Evolutionary conservation across 2,888 invertebrate species (phyloP).

Genomic region (Acheta domesticus): DNA sequence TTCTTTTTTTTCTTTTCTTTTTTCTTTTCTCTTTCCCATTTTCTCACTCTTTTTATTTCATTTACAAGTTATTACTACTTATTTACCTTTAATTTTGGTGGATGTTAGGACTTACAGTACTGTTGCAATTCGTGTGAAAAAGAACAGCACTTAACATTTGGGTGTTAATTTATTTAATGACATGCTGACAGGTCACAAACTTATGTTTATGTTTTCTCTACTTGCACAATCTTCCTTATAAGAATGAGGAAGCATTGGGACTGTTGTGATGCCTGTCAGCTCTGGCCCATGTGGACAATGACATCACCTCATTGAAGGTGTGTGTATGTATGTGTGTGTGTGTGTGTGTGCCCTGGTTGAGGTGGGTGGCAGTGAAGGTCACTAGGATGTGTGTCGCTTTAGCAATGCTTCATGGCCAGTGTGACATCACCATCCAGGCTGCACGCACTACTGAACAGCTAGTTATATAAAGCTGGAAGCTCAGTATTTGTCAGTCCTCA

Average conservation of each 20-base stretch:
- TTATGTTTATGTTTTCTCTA: no score
- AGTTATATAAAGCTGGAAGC: neutral
- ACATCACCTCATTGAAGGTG: conserved; percentile 7
- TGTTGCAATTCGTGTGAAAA: no score
- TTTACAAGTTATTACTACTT: no score
- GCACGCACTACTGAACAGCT: neutral
- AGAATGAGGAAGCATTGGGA: neutral
- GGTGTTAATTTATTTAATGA: no score
- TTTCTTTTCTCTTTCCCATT: no score
- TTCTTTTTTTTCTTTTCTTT: no score
- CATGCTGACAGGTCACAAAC: no score
- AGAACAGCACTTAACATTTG: no score
- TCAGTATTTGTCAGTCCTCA: neutral
- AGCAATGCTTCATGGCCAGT: conserved; percentile 7
- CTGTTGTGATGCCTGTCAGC: neutral
- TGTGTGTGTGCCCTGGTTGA: conserved; percentile 3
- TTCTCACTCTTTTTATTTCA: no score
- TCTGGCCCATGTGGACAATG: neutral
- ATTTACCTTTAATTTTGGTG: no score
- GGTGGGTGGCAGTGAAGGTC: conserved; percentile 10
- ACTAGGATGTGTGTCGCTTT: neutral
- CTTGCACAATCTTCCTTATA: neutral
- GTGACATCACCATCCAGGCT: neutral
- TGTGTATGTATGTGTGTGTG: neutral
- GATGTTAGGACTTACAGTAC: no score